Evolutionary conservation across 2,113 vertebrate genomes (phyloP).

Genomic region (Taxidea taxus): DNA sequence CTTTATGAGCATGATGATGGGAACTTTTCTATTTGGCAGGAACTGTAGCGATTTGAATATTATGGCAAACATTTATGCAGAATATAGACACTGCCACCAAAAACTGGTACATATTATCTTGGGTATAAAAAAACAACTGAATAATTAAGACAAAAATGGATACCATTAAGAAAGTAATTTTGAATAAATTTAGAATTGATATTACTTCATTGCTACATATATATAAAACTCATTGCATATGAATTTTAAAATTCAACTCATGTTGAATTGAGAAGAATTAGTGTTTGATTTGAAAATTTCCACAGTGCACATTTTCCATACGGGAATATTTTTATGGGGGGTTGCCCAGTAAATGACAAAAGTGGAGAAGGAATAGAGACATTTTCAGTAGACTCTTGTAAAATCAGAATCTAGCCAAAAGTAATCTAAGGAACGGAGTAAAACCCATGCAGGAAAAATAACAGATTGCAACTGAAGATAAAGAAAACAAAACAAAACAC

Average conservation of each 20-base stretch:
- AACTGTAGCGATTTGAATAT: constrained; percentile 27
- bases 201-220: not conserved
- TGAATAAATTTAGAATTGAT: not conserved
- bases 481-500: not conserved
- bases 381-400: not conserved
- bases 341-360: not conserved
- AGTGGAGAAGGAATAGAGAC: not conserved
- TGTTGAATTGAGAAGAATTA: not conserved
- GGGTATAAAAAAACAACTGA: not conserved
- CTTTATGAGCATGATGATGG: not conserved
- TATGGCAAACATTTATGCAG: not conserved
- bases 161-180: not conserved
- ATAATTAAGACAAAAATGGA: not conserved
- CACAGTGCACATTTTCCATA: not conserved
- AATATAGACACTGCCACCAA: not conserved
- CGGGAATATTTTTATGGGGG: not conserved
- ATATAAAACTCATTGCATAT: not conserved
- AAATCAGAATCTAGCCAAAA: not conserved
- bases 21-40: not conserved
- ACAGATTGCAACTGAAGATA: not conserved
- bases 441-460: not conserved
- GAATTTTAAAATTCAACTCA: not conserved
- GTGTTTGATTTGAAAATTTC: not conserved
- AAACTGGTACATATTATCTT: not conserved
- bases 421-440: not conserved